phyloP scores from a whole-genome alignment of 2,888 invertebrate genomes.

The Orthosia incerta region DNA sequence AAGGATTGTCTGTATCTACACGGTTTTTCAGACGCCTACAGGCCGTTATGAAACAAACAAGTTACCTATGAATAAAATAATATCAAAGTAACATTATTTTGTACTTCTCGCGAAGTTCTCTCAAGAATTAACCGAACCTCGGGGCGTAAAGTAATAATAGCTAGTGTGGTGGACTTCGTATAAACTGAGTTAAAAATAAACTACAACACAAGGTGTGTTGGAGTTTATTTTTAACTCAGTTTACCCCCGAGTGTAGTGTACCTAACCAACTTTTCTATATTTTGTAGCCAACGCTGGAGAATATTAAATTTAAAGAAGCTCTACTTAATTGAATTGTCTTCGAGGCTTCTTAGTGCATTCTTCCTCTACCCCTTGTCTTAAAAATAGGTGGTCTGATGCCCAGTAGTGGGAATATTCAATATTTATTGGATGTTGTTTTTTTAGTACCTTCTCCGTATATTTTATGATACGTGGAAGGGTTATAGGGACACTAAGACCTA shows the following conservation, averaged over 20 bases:
- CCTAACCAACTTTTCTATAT: neutral
- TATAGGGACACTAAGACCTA: too few relatives aligned
- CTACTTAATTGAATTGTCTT: neutral
- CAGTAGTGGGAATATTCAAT: neutral
- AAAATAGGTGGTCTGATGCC: neutral
- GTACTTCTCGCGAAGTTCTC: neutral
- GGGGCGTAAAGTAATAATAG: constrained; percentile 8
- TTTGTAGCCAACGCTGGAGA: constrained; percentile 6
- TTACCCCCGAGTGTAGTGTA: too few relatives aligned
- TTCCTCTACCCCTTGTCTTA: neutral
- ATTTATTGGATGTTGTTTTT: too few relatives aligned
- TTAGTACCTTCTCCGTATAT: too few relatives aligned
- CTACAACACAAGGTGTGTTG: too few relatives aligned
- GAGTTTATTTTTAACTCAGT: too few relatives aligned
- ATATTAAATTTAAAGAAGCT: constrained; percentile 10
- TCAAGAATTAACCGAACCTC: constrained; percentile 10
- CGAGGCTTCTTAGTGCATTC: neutral
- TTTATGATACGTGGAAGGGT: too few relatives aligned
- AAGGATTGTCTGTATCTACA: neutral
- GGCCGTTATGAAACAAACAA: constrained; percentile 5
- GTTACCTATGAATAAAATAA: constrained; percentile 7
- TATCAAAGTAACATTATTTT: constrained; percentile 5
- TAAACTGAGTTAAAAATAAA: constrained; percentile 32
- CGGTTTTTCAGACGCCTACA: neutral
- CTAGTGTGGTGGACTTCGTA: neutral